A percentile compares a stretch with the other conserved stretches of the same genome.
phyloP scores from a whole-genome alignment of 2,113 vertebrate species.

The Aspidoscelis tigris region DNA sequence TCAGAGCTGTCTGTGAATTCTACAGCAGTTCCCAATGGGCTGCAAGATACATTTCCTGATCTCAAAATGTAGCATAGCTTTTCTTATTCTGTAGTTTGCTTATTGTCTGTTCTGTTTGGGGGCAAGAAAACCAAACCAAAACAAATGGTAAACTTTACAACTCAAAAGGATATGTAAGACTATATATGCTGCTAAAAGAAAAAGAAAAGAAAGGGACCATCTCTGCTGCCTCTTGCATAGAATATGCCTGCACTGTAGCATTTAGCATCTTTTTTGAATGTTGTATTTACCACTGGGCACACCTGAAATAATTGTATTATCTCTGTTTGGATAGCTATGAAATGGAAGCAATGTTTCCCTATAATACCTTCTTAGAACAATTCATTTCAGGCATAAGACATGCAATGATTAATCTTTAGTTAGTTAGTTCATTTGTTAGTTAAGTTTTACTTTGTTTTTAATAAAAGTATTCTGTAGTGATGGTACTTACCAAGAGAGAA shows the following conservation, averaged over 20 bases:
- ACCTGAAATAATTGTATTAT: not conserved
- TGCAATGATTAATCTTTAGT: too few relatives aligned
- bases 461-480: too few relatives aligned
- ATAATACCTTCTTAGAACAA: too few relatives aligned
- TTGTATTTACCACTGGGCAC: not conserved
- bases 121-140: not conserved
- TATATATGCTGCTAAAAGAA: not conserved
- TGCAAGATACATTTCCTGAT: not conserved
- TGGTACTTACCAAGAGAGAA: too few relatives aligned
- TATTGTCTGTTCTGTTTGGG: not conserved
- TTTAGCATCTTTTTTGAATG: not conserved
- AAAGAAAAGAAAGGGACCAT: not conserved
- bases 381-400: too few relatives aligned
- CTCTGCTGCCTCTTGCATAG: not conserved
- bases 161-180: not conserved
- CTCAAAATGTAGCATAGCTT: not conserved
- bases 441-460: too few relatives aligned
- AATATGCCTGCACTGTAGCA: not conserved
- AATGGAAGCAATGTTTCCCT: not conserved
- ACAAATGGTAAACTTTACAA: not conserved
- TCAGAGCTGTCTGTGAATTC: not conserved
- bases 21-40: not conserved
- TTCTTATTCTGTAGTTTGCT: not conserved
- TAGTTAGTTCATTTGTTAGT: too few relatives aligned
- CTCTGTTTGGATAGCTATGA: not conserved